Percentiles rank a stretch among this genome's conserved stretches.
phyloP scores from a whole-genome alignment of 2,113 vertebrate species.

The Notiomystis cincta region DNA sequence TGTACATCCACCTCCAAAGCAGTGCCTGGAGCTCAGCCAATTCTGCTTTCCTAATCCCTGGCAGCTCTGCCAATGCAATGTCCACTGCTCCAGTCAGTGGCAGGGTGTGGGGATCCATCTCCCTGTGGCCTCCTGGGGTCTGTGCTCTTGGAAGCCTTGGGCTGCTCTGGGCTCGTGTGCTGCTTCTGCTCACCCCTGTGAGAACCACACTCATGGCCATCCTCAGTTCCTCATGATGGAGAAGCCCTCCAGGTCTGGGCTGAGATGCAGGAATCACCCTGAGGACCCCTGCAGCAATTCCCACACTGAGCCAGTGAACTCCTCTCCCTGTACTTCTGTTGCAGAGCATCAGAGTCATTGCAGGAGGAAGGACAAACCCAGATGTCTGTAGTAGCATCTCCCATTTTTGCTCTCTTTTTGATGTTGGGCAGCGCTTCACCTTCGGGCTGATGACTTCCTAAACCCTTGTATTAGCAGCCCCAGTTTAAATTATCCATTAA shows the following conservation, averaged over 20 bases:
- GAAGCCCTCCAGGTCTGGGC: not conserved
- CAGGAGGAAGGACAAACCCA: not conserved
- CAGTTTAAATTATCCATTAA: not conserved
- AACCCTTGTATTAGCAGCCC: not conserved
- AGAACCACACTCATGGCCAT: accelerated
- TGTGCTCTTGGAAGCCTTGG: not conserved
- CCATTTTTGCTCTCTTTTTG: not conserved
- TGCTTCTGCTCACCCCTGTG: not conserved
- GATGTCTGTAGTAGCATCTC: not conserved
- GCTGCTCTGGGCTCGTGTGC: not conserved
- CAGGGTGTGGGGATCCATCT: accelerated
- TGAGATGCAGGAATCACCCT: not conserved
- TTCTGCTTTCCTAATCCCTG: accelerated
- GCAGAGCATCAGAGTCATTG: not conserved
- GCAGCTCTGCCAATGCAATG: not conserved
- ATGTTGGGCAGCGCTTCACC: not conserved
- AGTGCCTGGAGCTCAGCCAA: not conserved
- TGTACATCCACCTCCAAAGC: accelerated
- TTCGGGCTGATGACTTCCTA: not conserved
- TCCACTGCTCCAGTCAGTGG: accelerated
- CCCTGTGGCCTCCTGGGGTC: not conserved
- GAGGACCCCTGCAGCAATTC: accelerated
- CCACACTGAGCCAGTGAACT: accelerated
- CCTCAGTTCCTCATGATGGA: not conserved
- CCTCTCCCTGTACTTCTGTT: not conserved